phyloP scores from a whole-genome alignment of 2,888 invertebrate genomes.

The Matsumyia berberina region DNA sequence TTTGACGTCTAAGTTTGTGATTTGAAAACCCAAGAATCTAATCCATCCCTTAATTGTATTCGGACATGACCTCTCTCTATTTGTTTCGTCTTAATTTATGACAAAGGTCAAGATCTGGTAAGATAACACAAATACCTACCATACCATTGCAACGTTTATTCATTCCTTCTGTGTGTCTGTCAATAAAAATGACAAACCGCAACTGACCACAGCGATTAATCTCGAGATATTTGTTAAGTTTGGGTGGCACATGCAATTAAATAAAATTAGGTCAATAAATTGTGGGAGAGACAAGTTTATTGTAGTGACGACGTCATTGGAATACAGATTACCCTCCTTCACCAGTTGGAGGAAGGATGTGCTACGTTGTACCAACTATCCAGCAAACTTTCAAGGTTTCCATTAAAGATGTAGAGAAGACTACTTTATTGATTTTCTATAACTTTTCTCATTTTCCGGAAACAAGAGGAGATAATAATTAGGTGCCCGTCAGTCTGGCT shows the following conservation, averaged over 20 bases:
- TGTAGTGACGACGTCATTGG: not conserved
- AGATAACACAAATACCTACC: not conserved
- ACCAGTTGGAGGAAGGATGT: not conserved
- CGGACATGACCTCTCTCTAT: not conserved
- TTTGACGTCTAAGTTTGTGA: no score
- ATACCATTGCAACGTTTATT: not conserved
- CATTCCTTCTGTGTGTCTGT: not conserved
- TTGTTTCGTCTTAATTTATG: not conserved
- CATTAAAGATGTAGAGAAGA: not conserved
- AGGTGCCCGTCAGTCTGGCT: constrained; percentile 30
- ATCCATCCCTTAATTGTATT: not conserved
- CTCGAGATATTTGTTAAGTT: constrained; percentile 21
- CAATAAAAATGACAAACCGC: constrained; percentile 22
- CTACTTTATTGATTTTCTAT: constrained; percentile 30
- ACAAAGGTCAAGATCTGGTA: not conserved
- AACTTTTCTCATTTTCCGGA: constrained; percentile 16
- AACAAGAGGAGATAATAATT: not conserved
- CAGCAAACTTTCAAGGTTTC: constrained; percentile 21
- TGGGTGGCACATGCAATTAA: constrained; percentile 15
- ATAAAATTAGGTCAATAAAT: constrained; percentile 21
- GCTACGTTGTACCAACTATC: not conserved
- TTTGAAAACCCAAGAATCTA: no score
- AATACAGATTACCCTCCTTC: constrained; percentile 1
- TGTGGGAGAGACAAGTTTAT: constrained; percentile 1
- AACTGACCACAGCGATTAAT: constrained; percentile 35